These are phyloP conservation scores for Euzophera pinguis DNA, from an alignment of 2,888 invertebrate species.

Conservation along the genomic window DNA sequence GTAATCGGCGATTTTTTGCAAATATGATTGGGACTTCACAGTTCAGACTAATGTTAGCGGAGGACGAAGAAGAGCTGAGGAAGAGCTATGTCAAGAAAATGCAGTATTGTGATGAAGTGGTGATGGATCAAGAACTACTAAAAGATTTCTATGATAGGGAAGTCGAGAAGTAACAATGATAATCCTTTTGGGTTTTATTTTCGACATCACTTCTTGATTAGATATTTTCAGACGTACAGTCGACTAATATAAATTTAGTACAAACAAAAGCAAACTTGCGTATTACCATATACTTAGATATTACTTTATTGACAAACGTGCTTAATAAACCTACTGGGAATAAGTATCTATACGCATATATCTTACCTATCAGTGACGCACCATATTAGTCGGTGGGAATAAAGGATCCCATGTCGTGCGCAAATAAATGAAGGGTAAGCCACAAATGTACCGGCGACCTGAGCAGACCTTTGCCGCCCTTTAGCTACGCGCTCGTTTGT, in stretches of 20 bases:
- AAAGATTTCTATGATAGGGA: conserved; percentile 52
- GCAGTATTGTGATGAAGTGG: conserved; percentile 48
- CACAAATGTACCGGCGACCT: conserved; percentile 24
- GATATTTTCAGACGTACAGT: too few species aligned
- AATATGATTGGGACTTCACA: conserved; percentile 48
- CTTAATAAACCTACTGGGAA: too few species aligned
- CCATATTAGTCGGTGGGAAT: neutral
- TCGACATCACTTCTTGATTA: neutral
- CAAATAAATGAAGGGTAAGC: conserved; percentile 26
- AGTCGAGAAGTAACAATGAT: conserved; percentile 33
- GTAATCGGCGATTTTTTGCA: conserved; percentile 62
- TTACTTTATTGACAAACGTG: too few species aligned
- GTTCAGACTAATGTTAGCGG: conserved; percentile 52
- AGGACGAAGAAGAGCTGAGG: conserved; percentile 41
- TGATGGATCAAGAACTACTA: conserved; percentile 42
- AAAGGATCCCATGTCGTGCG: conserved; percentile 14
- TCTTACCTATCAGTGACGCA: conserved; percentile 5
- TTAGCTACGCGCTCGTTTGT: conserved; percentile 20
- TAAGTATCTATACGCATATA: too few species aligned
- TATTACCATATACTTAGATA: too few species aligned
- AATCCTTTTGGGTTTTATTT: neutral
- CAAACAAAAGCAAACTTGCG: too few species aligned
- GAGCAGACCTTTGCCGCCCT: conserved; percentile 16
- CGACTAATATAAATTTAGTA: too few species aligned
- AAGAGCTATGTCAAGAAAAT: conserved; percentile 43